These are phyloP conservation scores for Zelostemma sp. DNA, from an alignment of 1,140 invertebrate species.

Conservation along the genomic window DNA sequence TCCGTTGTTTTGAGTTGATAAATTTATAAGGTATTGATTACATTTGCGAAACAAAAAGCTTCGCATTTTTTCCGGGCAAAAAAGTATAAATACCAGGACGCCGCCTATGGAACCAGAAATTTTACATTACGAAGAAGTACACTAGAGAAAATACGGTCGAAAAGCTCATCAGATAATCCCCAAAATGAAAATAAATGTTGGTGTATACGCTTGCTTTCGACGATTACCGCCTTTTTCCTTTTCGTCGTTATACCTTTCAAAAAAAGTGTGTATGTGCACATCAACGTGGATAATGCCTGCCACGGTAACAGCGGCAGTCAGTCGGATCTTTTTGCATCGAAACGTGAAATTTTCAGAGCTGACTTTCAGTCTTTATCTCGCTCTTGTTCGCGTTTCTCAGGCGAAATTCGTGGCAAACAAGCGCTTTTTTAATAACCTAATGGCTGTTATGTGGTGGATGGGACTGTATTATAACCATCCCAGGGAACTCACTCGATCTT, in stretches of 20 bases:
- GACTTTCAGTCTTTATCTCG: constrained; percentile 63
- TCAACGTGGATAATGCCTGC: constrained; percentile 27
- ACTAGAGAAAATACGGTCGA: too few species aligned
- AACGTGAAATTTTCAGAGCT: constrained; percentile 62
- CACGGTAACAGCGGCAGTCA: constrained; percentile 27
- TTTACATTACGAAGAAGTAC: too few species aligned
- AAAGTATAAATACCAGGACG: too few species aligned
- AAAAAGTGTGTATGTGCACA: constrained; percentile 18
- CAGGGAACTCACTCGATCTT: constrained; percentile 33
- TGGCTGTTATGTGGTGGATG: constrained; percentile 59
- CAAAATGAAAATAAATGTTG: constrained; percentile 18
- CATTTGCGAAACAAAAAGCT: too few species aligned
- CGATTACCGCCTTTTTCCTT: constrained; percentile 18
- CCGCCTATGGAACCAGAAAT: too few species aligned
- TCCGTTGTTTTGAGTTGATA: constrained; percentile 16
- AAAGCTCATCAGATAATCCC: constrained; percentile 20
- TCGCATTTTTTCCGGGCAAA: too few species aligned
- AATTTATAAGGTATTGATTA: too few species aligned
- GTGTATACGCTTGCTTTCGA: constrained; percentile 23
- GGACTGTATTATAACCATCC: constrained; percentile 53
- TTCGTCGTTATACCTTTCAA: constrained; percentile 14
- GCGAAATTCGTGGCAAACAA: constrained; percentile 52
- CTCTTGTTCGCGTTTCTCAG: constrained; percentile 41
- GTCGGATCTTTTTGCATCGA: constrained; percentile 43
- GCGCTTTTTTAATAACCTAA: constrained; percentile 68